phyloP scores from a whole-genome alignment of 2,888 invertebrate genomes.

The Drosophila trichaetosa region DNA sequence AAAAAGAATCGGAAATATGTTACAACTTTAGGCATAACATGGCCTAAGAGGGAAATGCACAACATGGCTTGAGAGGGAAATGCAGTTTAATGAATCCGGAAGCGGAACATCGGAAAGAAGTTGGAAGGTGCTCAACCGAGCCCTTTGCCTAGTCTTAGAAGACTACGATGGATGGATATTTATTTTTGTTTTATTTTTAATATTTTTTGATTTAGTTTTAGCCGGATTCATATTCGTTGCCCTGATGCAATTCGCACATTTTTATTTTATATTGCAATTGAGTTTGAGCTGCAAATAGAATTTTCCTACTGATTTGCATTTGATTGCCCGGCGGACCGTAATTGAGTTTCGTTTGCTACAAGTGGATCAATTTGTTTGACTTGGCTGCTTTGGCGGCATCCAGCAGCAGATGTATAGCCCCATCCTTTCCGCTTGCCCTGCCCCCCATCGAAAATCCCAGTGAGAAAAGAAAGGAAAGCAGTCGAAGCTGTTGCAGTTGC shows the following conservation, averaged over 20 bases:
- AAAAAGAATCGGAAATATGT: neutral
- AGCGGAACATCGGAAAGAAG: neutral
- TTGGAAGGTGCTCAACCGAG: neutral
- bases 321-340: constrained; percentile 15
- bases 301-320: constrained; percentile 36
- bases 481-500: constrained; percentile 16
- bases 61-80: neutral
- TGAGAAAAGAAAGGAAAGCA: neutral
- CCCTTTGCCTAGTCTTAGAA: too few relatives aligned
- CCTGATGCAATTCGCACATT: neutral
- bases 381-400: constrained; percentile 36
- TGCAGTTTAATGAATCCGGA: neutral
- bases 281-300: constrained; percentile 1
- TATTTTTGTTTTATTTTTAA: neutral
- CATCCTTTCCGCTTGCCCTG: too few relatives aligned
- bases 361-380: constrained; percentile 69
- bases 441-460: neutral
- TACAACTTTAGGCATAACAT: neutral
- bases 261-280: neutral
- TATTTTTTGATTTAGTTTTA: neutral
- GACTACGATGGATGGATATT: too few relatives aligned
- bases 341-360: constrained; percentile 44
- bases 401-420: constrained; percentile 2
- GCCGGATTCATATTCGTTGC: neutral
- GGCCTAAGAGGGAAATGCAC: neutral